Evolutionary conservation across 1,140 invertebrate genomes (phyloP), one percentile per base, ranked within the genome.

Genomic region (Spodoptera frugiperda): DNA sequence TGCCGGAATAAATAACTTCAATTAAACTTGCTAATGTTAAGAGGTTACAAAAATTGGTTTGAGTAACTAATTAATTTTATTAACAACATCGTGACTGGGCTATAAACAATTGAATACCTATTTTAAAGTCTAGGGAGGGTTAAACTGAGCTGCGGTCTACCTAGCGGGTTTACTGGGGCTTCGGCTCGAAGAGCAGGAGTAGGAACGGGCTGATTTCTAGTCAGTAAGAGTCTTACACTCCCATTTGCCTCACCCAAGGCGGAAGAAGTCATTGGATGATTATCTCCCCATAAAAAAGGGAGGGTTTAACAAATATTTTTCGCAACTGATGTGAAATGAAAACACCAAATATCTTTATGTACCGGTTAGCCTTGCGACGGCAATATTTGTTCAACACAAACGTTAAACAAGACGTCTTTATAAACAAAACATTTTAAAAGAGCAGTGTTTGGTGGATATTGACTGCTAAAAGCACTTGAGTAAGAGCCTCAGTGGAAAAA

Each of bases 351-450:
- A 61, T 82, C 53, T 79, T 77, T 77, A 74, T 82, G 72, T 77
- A 84, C 78, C 55, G 61, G 80, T 73, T 80, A 82, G 75, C 84
- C 82, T 88, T 70, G 75, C 48, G 72, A 75, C 53, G 39, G 54
- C 44, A 70, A 49, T 87, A 82, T 89, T 87, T 89, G 84, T 82
- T 81, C 78, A 84, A 83, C 68, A 78, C 82, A 89, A 87, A 89
- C 80, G 53, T 82, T 84, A 81, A 82, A 76, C 73, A 78, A 77
- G 15, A 49, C 61, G 71, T 78, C 71, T 78, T 80, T 72, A 82
- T 76, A 82, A 81, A 78, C 75, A 79, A 63, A 65, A 74, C 55
- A 54, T 21, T 46, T 51, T 25, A 17, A 68, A 72, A 71, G 39
- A 76, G 21, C 68, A 76, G n/a, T 59, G 6, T 59, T 59, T 33